Evolutionary conservation across 2,888 invertebrate genomes (phyloP).

Genomic region (Eupeodes latifasciatus): DNA sequence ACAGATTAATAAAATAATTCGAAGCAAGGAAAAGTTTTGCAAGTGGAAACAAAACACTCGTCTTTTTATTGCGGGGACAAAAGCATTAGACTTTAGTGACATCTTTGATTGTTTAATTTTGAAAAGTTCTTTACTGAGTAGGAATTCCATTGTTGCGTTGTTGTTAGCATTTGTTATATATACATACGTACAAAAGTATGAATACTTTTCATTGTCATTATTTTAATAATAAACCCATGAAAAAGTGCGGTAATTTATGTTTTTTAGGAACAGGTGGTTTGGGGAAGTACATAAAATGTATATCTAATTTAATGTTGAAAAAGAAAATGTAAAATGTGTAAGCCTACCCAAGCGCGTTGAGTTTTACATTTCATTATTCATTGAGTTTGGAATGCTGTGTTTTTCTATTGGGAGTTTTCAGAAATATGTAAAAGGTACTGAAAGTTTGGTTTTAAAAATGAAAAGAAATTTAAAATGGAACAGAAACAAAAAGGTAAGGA

Average conservation of each 20-base stretch:
- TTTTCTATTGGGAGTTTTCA: too few relatives aligned
- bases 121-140: conserved; percentile 1
- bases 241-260: background rate
- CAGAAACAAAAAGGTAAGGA: too few relatives aligned
- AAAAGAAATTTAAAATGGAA: too few relatives aligned
- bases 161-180: background rate
- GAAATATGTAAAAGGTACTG: too few relatives aligned
- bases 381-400: too few relatives aligned
- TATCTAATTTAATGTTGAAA: too few relatives aligned
- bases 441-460: too few relatives aligned
- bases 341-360: too few relatives aligned
- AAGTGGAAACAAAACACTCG: background rate
- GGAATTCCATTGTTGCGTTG: background rate
- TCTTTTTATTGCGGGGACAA: conserved; percentile 1
- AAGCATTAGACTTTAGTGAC: conserved; percentile 38
- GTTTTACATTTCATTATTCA: too few relatives aligned
- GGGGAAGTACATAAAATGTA: background rate
- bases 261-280: background rate
- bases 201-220: background rate
- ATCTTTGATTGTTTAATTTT: conserved; percentile 36
- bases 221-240: conserved; percentile 4
- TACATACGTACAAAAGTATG: background rate
- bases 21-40: conserved; percentile 4
- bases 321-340: too few relatives aligned
- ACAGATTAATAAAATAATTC: conserved; percentile 12